A percentile compares a stretch with the other conserved stretches of the same genome.
Conservation (phyloP, 2,888 invertebrate genomes). For the Trimorus sp. region DNA sequence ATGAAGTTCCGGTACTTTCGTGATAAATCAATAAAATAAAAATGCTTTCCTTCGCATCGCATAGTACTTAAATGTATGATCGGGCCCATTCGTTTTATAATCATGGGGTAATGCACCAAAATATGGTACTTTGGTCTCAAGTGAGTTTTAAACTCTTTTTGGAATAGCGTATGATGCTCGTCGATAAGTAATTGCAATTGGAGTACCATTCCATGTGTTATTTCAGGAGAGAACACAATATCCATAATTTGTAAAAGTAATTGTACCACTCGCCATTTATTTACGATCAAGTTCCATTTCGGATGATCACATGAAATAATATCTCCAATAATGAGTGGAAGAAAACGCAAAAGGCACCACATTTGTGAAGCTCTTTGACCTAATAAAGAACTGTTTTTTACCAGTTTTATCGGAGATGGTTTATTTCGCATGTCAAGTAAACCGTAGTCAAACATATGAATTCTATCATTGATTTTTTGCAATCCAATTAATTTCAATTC, state of each 20-base stretch:
- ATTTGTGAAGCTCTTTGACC: conserved; percentile 40
- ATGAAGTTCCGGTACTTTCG: conserved; percentile 18
- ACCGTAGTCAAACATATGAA: conserved; percentile 40
- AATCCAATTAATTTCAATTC: conserved; percentile 43
- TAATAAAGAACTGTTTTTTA: conserved; percentile 23
- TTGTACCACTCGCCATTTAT: conserved; percentile 42
- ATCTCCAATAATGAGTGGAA: conserved; percentile 46
- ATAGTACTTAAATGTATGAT: conserved; percentile 11
- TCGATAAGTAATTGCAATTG: conserved; percentile 2
- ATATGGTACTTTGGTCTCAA: too few relatives aligned
- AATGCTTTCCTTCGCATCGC: conserved; percentile 14
- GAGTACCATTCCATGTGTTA: conserved; percentile 38
- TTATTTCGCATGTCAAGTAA: conserved; percentile 26
- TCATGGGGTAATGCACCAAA: neutral
- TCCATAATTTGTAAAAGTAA: conserved; percentile 48
- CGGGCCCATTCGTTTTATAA: conserved; percentile 19
- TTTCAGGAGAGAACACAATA: conserved; percentile 49
- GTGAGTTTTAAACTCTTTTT: too few relatives aligned
- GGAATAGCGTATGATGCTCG: too few relatives aligned
- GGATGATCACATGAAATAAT: conserved; percentile 17
- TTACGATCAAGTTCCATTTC: conserved; percentile 14
- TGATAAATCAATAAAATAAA: conserved; percentile 26
- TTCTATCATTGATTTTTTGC: conserved; percentile 28
- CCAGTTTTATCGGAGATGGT: conserved; percentile 25
- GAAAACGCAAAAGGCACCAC: conserved; percentile 49